A percentile compares a stretch with the other conserved stretches of the same genome.
Conservation (phyloP, 1,140 invertebrate species). For the Anthonomus grandis region DNA sequence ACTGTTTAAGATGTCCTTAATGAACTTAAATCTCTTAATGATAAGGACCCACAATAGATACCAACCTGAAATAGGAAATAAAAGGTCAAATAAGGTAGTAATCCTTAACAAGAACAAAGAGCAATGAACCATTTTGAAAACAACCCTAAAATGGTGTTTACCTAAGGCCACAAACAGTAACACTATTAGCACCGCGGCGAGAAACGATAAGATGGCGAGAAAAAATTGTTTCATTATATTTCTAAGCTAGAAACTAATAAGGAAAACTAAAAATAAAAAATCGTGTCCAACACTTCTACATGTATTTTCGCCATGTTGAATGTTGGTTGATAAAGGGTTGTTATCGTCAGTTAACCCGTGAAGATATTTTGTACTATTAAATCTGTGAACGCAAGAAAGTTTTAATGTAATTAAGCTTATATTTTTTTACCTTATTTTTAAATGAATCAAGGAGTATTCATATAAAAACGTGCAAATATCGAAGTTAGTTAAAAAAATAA, state of each 20-base stretch:
- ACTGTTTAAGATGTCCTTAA: slow-evolving; percentile 77
- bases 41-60: slow-evolving; percentile 88
- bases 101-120: slow-evolving; percentile 10
- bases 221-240: slow-evolving; percentile 52
- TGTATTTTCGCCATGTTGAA: too few species aligned
- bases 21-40: slow-evolving; percentile 79
- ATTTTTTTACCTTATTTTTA: too few species aligned
- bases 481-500: too few species aligned
- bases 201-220: slow-evolving; percentile 50
- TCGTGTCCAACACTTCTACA: too few species aligned
- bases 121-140: slow-evolving; percentile 46
- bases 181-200: slow-evolving; percentile 52
- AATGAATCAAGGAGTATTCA: too few species aligned
- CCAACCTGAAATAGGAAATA: slow-evolving; percentile 66
- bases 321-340: too few species aligned
- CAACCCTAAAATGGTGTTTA: slow-evolving; percentile 38
- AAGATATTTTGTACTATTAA: too few species aligned
- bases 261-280: slow-evolving; percentile 19
- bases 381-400: too few species aligned
- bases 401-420: too few species aligned
- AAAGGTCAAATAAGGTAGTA: slow-evolving; percentile 10
- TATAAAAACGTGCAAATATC: too few species aligned
- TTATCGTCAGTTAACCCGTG: too few species aligned
- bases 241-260: slow-evolving; percentile 14
- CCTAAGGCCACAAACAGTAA: slow-evolving; percentile 53